Evolutionary conservation across 2,888 invertebrate species (phyloP), one percentile per base, ranked within the genome.

Genomic region (Ypsolopha scabrella): DNA sequence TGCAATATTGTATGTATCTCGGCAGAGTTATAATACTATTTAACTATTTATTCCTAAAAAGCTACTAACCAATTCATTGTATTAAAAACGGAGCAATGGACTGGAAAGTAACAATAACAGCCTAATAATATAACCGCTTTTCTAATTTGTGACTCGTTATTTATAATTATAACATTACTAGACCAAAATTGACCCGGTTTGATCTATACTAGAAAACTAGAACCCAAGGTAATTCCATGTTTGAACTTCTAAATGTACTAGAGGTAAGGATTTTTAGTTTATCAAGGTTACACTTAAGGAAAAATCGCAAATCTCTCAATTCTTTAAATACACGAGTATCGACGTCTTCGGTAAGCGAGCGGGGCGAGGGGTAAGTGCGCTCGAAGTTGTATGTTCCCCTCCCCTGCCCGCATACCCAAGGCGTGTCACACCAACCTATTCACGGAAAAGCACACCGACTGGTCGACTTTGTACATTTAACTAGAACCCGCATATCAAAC

Each of bases 71-170:
- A 53, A 55, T 48, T 43, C 53, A 34, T 41, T 50, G 51, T 53
- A 50, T 50, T 24, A 24, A 52, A 57, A 56, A 65, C 61, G 60
- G 68, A 73, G 69, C 68, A 67, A 68, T 63, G 60, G 60, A 65
- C 62, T 68, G 67, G 67, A 71, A 63, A 65, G 65, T 62, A 55
- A 57, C 60, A 39, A 13, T 50, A 37, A 47, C 47, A 47, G 47
- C 47, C 47, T 36, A 14, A 37, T 37, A 11, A 37, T 11, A 11
- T 13, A 37, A 37, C 37, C 44, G 37, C 43, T 52, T 51, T 38
- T 44, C 35, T 44, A 41, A 37, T 36, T 24, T 41, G 46, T 47
- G 47, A 51, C 46, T 6, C 41, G 41, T 24, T 48, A 41, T 51
- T 24, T 24, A 24, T n/a, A 45, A 51, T 24, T 24, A 24, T n/a